A percentile compares a stretch with the other conserved stretches of the same genome.
phyloP scores from a whole-genome alignment of 2,113 vertebrate genomes.

The Etheostoma spectabile region DNA sequence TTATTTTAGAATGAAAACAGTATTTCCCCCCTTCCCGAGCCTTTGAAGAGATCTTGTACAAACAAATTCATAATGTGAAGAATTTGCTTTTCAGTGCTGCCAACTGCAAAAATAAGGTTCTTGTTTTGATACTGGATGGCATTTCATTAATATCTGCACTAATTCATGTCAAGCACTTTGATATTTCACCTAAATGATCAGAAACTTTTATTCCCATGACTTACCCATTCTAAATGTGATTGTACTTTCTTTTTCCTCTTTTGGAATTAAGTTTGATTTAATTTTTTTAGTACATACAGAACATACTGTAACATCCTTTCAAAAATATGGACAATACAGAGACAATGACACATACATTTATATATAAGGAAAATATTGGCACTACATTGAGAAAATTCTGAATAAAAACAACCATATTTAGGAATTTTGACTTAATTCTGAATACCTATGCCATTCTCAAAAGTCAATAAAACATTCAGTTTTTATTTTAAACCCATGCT shows the following conservation, averaged over 20 bases:
- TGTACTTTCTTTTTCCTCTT: constrained; percentile 46
- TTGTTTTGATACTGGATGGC: constrained; percentile 78
- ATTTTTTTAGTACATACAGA: constrained; percentile 16
- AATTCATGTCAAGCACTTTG: constrained; percentile 72
- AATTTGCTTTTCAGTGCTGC: constrained; percentile 73
- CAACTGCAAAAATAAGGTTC: constrained; percentile 67
- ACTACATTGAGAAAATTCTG: background rate
- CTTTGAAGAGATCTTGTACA: constrained; percentile 77
- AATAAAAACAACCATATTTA: background rate
- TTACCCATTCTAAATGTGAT: constrained; percentile 47
- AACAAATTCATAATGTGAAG: constrained; percentile 82
- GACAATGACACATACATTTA: background rate
- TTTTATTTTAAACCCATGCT: background rate
- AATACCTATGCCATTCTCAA: background rate
- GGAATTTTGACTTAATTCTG: background rate
- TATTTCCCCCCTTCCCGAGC: constrained; percentile 60
- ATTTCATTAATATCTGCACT: constrained; percentile 75
- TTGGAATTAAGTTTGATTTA: constrained; percentile 35
- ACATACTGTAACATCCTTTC: background rate
- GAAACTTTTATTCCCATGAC: constrained; percentile 42
- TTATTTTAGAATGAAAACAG: constrained; percentile 74
- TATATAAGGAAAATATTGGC: background rate
- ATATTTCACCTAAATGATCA: constrained; percentile 71
- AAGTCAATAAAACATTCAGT: background rate
- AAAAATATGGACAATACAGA: background rate